Base-by-base conservation (phyloP, 2,113 vertebrate species). In the Poeciliopsis prolifica region DNA sequence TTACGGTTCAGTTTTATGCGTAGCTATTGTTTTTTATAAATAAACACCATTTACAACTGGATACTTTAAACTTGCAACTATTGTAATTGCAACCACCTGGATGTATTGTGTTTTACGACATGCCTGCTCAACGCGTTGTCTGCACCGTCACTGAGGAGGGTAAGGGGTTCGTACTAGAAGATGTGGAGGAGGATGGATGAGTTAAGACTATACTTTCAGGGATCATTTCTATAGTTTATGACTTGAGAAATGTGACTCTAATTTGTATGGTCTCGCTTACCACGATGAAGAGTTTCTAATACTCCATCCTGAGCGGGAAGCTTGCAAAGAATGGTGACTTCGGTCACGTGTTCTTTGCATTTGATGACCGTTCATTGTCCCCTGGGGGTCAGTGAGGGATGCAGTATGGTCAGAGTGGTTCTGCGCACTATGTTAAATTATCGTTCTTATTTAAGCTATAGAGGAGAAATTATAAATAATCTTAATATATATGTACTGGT, bases 131-230 rank as follows among this genome's bases (percentile, higher is more conserved):
- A n/a, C 6, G 14, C 15, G 8, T 3, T 17, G 3, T 12, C 7
- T 30, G 67, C 74, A 84, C 89, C 87, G 10, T 77, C 77, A 86
- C n/a, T 1, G 29, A 6, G 42, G 22, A 13, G 0, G 0, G 0
- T 2, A 0, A 3, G 13, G 0, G 5, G 0, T 1, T 9, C 19
- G 0, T 62, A 65, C 11, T 28, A 65, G 12, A 61, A n/a, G 1
- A 1, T 0, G 26, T 7, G 15, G 0, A 0, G 0, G 0, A 0
- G 0, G 0, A 0, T 0, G 0, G 0, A 0, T 0, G 0, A 0
- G 19, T 51, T 24, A 91, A 89, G 89, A 92, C 91, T 91, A 92
- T 94, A 92, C 92, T 92, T 93, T 93, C 90, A 93, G 91, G 91
- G 90, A 93, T 93, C 86, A 91, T 93, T 91, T 93, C 88, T 94